phyloP scores from a whole-genome alignment of 2,888 invertebrate species.

The Copidosoma aretas region DNA sequence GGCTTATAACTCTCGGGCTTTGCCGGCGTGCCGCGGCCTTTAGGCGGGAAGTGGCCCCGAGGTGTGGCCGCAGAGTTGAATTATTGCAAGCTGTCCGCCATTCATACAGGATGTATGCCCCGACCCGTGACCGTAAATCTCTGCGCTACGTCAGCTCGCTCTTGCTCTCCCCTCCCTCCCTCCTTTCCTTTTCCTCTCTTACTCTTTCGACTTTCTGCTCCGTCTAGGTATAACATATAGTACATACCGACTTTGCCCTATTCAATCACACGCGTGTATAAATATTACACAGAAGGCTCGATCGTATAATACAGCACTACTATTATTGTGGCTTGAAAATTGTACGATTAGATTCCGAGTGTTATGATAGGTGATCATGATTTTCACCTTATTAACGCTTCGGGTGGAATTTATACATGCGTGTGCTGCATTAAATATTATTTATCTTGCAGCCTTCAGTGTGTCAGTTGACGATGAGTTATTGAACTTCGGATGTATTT shows the following conservation, averaged over 20 bases:
- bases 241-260: constrained; percentile 41
- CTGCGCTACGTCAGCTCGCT: constrained; percentile 52
- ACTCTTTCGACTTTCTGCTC: constrained; percentile 10
- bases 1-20: background rate
- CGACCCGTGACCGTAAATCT: constrained; percentile 57
- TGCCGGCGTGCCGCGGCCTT: constrained; percentile 50
- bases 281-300: too few species aligned
- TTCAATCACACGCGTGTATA: constrained; percentile 31
- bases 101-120: constrained; percentile 59
- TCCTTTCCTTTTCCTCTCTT: too few species aligned
- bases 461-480: too few species aligned
- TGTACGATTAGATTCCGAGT: too few species aligned
- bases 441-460: too few species aligned
- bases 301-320: constrained; percentile 48
- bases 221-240: background rate
- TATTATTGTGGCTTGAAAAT: too few species aligned
- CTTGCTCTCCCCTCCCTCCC: too few species aligned
- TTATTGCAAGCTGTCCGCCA: constrained; percentile 61
- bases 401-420: too few species aligned
- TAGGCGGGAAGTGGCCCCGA: constrained; percentile 59
- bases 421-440: constrained; percentile 21
- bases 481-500: too few species aligned
- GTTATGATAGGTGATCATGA: constrained; percentile 50
- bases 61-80: constrained; percentile 61
- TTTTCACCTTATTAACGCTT: constrained; percentile 52